A percentile compares a stretch with the other conserved stretches of the same genome.
Conservation (phyloP, 2,113 vertebrate genomes). For the Leptobrachium ailaonicum region DNA sequence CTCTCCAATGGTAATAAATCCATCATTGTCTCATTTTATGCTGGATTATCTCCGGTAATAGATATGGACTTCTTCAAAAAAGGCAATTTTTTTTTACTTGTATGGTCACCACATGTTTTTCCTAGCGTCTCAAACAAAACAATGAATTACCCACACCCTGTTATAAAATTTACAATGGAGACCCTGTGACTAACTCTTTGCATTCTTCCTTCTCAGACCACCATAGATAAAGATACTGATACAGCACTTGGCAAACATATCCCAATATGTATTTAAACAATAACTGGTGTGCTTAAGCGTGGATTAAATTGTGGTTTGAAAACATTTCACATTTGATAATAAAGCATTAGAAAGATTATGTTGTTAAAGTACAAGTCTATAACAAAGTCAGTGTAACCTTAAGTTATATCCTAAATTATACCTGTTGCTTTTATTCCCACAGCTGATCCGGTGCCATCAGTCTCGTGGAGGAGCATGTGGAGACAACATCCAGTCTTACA, state of each 20-base stretch:
- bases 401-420: background rate
- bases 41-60: too few species aligned
- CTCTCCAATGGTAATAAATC: too few species aligned
- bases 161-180: background rate
- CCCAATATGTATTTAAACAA: background rate
- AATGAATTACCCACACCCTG: background rate
- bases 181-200: background rate
- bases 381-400: background rate
- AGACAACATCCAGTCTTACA: conserved; percentile 97
- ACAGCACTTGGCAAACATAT: background rate
- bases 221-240: background rate
- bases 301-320: background rate
- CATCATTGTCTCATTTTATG: too few species aligned
- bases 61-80: too few species aligned
- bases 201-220: background rate
- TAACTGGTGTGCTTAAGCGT: background rate
- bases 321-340: background rate
- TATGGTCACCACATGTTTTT: background rate
- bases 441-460: conserved; percentile 97
- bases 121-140: background rate
- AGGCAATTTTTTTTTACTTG: background rate
- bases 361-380: background rate
- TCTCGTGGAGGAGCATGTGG: conserved; percentile 96
- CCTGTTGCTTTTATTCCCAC: conserved; percentile 12
- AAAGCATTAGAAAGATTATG: background rate